Evolutionary conservation across 1,140 invertebrate species (phyloP), one percentile per base, ranked within the genome.

Genomic region (Sarcophaga bullata): DNA sequence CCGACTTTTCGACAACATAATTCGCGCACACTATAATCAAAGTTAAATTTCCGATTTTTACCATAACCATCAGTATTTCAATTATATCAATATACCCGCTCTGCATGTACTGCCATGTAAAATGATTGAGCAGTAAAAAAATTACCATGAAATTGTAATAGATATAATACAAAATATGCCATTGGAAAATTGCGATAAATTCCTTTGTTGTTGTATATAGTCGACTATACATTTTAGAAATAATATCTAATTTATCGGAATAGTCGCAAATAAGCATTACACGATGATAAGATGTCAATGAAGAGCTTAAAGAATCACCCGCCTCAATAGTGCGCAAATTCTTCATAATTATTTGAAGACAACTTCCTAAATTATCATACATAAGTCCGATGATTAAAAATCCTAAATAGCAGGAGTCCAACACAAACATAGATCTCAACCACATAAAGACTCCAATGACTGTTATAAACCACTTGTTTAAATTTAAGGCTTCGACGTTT

Each of bases 91-190:
- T 15, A 46, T 19, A 76, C 25, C 49, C 73, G 47, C 10, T 17
- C 15, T 54, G 19, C 5, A 78, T 48, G 62, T 78, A 83, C 7
- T 49, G 68, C 80, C 54, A 83, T 46, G 81, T 83, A 19, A 73
- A 81, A 7, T 58, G 50, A 13, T 78, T 73, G 8, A 83, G 50
- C 13, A 81, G 37, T 6, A 82, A 19, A 48, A 88, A 85, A 15
- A 87, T 83, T 0, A 85, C 83, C 17, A 87, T 85, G 25, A 89
- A 86, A 50, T 89, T 87, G 25, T 86, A 86, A 50, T 87, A 89
- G 8, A 89, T 84, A 68, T 86, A 88, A 49, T 88, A 88, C 4
- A 88, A 49, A 6, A 88, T 88, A 11, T 88, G 87, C 84, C 86
- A 86, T 11, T 88, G 87, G 10, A 88, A 82, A 62, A 86, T 86